These are phyloP conservation scores for Nixonia krombeini DNA, from an alignment of 1,140 invertebrate genomes.

Conservation along the genomic window DNA sequence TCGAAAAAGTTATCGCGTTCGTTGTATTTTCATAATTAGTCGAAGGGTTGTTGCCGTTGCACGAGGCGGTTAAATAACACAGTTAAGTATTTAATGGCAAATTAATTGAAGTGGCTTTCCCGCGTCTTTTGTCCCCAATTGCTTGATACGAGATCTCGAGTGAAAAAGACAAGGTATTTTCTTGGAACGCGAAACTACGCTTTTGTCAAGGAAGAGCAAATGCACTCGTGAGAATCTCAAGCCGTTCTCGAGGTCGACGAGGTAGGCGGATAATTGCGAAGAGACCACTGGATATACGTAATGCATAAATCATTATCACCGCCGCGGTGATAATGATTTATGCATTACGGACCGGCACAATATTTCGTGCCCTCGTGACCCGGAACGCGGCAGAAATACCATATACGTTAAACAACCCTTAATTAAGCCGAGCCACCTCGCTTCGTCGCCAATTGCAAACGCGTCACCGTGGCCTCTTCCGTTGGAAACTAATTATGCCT, in stretches of 20 bases:
- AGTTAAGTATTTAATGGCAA: neutral
- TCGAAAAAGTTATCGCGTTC: too few species aligned
- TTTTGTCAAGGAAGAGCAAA: neutral
- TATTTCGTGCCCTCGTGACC: neutral
- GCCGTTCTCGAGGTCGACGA: conserved; percentile 7
- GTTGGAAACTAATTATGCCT: conserved; percentile 40
- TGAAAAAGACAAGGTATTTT: conserved; percentile 4
- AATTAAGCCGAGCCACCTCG: conserved; percentile 25
- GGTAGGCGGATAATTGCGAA: conserved; percentile 26
- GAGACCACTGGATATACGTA: neutral
- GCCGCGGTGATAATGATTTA: too few species aligned
- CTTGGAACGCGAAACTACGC: neutral
- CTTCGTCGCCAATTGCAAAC: conserved; percentile 27
- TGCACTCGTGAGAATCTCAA: neutral
- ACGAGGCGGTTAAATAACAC: too few species aligned
- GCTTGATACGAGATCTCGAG: too few species aligned
- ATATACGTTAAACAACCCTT: conserved; percentile 25
- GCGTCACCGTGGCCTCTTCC: too few species aligned
- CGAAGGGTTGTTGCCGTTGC: too few species aligned
- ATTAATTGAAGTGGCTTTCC: too few species aligned
- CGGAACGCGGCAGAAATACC: conserved; percentile 1
- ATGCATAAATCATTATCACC: neutral
- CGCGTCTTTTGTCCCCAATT: too few species aligned
- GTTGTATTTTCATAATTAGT: too few species aligned
- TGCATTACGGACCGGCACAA: neutral